Percentiles rank a stretch among this genome's conserved stretches.
These are phyloP conservation scores for Cosmia trapezina DNA, from an alignment of 2,888 invertebrate species.

Conservation along the genomic window DNA sequence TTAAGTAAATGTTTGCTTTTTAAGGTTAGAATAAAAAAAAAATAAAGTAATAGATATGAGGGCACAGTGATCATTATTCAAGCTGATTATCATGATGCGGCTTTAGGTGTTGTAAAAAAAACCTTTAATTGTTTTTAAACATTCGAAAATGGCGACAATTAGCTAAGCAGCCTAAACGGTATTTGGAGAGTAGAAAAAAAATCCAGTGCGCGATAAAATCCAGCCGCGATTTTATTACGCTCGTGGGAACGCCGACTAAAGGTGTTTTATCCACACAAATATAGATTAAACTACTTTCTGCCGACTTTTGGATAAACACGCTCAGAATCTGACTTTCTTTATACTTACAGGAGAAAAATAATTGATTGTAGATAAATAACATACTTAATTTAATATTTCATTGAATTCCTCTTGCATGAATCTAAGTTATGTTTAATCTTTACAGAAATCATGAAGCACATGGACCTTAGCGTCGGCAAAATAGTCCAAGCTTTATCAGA, in stretches of 20 bases:
- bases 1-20: not conserved
- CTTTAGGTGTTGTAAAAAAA: not conserved
- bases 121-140: not conserved
- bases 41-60: not conserved
- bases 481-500: conserved; percentile 93
- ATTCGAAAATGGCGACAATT: not conserved
- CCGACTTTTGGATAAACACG: not conserved
- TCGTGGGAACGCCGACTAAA: no score
- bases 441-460: conserved; percentile 92
- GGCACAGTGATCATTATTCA: no score
- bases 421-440: not conserved
- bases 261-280: no score
- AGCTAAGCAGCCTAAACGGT: no score
- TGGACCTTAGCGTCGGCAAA: conserved; percentile 95
- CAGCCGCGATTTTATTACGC: no score
- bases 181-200: no score
- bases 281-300: no score
- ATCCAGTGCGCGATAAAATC: no score
- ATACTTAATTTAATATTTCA: not conserved
- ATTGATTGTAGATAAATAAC: no score
- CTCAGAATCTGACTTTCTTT: not conserved
- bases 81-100: no score
- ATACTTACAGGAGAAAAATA: not conserved
- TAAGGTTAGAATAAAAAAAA: no score
- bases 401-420: not conserved